Percentiles rank a stretch among this genome's conserved stretches.
Evolutionary conservation across 37 sponge, comb jelly and placozoan genomes (phyloP).

Genomic region (Theonella swinhoei): DNA sequence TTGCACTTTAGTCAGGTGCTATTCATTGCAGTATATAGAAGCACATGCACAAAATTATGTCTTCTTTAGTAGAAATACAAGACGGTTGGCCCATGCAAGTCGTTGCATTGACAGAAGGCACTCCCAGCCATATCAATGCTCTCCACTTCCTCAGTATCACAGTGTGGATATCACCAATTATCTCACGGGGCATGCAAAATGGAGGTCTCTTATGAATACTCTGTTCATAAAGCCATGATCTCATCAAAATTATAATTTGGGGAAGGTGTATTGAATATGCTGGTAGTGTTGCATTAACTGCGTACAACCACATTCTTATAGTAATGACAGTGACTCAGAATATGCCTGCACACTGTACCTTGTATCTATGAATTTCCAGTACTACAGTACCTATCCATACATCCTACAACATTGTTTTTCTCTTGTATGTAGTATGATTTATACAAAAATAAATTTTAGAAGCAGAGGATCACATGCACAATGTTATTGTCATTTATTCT

Average conservation of each 20-base stretch:
- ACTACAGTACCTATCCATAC: too few species aligned
- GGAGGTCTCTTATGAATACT: slow-evolving; percentile 12
- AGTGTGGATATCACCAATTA: slow-evolving; percentile 13
- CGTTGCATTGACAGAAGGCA: neutral
- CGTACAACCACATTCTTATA: neutral
- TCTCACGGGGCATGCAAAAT: slow-evolving; percentile 24
- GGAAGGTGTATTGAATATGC: neutral
- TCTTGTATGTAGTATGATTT: too few species aligned
- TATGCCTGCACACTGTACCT: too few species aligned
- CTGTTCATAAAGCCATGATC: slow-evolving; percentile 47
- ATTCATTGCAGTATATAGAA: too few species aligned
- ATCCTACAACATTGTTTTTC: too few species aligned
- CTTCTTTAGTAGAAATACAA: neutral
- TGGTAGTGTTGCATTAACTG: neutral
- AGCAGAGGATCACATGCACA: neutral
- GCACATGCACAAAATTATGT: neutral
- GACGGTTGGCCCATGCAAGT: neutral
- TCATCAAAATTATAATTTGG: slow-evolving; percentile 20
- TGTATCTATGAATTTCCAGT: too few species aligned
- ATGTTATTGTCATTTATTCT: neutral
- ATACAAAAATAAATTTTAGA: too few species aligned
- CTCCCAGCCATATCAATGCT: neutral
- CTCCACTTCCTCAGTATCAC: slow-evolving; percentile 28
- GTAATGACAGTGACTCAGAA: neutral
- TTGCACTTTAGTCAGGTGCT: too few species aligned